Percentiles rank a stretch among this genome's conserved stretches.
Conservation (phyloP, 2,888 invertebrate genomes). For the Aquatica leii region DNA sequence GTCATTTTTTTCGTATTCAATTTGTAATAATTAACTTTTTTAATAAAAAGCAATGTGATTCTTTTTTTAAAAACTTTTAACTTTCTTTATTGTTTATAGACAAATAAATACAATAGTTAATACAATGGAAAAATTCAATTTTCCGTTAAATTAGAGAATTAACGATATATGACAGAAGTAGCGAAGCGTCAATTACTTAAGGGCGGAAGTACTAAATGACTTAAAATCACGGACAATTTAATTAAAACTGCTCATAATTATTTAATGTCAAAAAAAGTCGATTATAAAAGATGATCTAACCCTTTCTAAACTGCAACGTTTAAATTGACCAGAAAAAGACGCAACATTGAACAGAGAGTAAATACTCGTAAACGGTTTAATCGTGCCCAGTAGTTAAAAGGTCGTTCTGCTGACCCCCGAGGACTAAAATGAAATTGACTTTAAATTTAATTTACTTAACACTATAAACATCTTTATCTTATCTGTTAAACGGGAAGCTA, state of each 20-base stretch:
- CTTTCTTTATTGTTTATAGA: too few relatives aligned
- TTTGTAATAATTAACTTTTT: too few relatives aligned
- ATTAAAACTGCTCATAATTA: neutral
- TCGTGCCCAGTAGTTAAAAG: conserved; percentile 9
- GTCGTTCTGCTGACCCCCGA: conserved; percentile 17
- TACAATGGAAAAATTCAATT: too few relatives aligned
- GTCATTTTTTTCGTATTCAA: too few relatives aligned
- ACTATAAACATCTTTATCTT: conserved; percentile 4
- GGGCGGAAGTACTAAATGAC: neutral
- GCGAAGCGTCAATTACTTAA: too few relatives aligned
- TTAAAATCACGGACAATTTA: neutral
- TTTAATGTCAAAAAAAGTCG: too few relatives aligned
- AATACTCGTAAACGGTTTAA: conserved; percentile 10
- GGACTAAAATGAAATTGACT: conserved; percentile 11
- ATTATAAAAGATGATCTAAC: neutral
- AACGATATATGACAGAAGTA: too few relatives aligned
- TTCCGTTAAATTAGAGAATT: too few relatives aligned
- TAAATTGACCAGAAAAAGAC: neutral
- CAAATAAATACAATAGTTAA: too few relatives aligned
- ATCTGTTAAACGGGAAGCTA: neutral
- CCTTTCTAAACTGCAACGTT: neutral
- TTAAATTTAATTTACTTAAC: conserved; percentile 8
- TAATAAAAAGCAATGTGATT: too few relatives aligned
- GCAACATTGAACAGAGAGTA: neutral
- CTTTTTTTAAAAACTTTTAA: too few relatives aligned